phyloP scores from a whole-genome alignment of 1,140 invertebrate genomes.

The Cataglyphis hispanica region DNA sequence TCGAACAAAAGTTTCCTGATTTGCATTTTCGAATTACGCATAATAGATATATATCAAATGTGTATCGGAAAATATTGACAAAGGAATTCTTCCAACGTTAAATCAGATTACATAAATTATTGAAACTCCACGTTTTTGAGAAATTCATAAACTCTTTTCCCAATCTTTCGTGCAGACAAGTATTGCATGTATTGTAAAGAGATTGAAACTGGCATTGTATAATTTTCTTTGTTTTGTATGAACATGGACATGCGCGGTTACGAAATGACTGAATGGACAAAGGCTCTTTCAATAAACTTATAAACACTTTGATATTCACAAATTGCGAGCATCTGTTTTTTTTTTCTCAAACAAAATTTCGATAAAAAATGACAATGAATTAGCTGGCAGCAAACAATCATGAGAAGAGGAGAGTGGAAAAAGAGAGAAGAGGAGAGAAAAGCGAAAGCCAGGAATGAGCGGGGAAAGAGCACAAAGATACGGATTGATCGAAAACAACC shows the following conservation, averaged over 20 bases:
- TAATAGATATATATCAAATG: constrained; percentile 3
- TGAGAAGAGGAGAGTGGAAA: not conserved
- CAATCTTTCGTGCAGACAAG: not conserved
- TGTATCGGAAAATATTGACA: not conserved
- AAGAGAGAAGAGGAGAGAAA: not conserved
- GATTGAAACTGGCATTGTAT: constrained; percentile 6
- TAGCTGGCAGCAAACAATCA: not conserved
- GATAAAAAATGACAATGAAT: constrained; percentile 43
- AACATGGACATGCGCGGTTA: not conserved
- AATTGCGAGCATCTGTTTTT: constrained; percentile 34
- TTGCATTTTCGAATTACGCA: constrained; percentile 1
- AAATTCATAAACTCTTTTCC: not conserved
- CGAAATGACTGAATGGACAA: constrained; percentile 25
- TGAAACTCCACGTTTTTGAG: no score
- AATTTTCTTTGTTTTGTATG: constrained; percentile 5
- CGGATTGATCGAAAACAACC: constrained; percentile 44
- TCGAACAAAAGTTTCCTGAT: not conserved
- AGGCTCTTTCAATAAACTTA: constrained; percentile 42
- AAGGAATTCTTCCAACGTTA: not conserved
- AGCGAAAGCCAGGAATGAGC: constrained; percentile 23
- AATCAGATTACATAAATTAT: not conserved
- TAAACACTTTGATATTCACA: constrained; percentile 58
- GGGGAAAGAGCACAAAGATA: constrained; percentile 45
- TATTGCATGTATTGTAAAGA: not conserved
- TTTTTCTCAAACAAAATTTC: constrained; percentile 53